Evolutionary conservation across 2,113 vertebrate species (phyloP), one percentile per base, ranked within the genome.

Genomic region (Ranitomeya imitator): DNA sequence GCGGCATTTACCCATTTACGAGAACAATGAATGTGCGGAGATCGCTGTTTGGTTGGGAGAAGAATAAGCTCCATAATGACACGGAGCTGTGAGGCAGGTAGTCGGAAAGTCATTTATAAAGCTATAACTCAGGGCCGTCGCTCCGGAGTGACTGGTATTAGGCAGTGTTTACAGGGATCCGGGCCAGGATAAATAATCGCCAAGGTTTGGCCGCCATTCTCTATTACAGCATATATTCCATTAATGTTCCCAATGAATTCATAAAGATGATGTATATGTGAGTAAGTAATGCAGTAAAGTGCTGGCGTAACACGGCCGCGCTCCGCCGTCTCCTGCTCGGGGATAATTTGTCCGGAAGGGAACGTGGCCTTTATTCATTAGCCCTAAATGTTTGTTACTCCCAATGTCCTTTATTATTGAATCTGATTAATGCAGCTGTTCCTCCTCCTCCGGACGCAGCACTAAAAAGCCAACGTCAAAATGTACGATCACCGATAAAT

Each of bases 251-350:
- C 54, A 67, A 87, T 59, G 52, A 87, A 74, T 87, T 87, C 86
- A 87, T 81, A 81, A 81, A 87, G 61, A 87, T 87, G 85, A 87
- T 87, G n/a, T 80, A 87, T 87, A 80, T 69, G 63, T 73, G 78
- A 80, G 54, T 45, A 73, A 60, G 77, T 82, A 82, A 87, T 87
- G 74, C 54, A 87, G 65, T 87, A 87, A 87, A 87, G 86, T 87
- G 86, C 79, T 69, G 69, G 55, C 23, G 63, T 87, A 79, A 87
- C 79, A 87, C 45, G 52, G 69, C 15, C 63, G 16, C 86, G 71
- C 31, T 16, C 14, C 63, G 51, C 52, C 19, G 18, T 81, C 86
- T 81, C 71, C 67, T 79, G 9, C 19, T 31, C 51, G 52, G 16
- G 26, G 54, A 82, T 74, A 87, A 87, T 87, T 87, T 87, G 63